These are phyloP conservation scores for Lepidochrysops patricia DNA, from an alignment of 2,888 invertebrate species.

Conservation along the genomic window DNA sequence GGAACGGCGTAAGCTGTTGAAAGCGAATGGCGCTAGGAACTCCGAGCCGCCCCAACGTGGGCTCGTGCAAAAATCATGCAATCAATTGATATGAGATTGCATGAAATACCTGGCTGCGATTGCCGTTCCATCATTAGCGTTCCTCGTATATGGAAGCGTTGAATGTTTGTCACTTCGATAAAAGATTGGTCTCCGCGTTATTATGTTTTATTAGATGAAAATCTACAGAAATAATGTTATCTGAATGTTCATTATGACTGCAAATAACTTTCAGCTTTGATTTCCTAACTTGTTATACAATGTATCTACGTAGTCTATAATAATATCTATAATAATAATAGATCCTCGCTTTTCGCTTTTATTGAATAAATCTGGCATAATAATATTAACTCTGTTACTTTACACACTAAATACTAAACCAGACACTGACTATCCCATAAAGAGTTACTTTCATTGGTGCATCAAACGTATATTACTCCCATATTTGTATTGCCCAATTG, in stretches of 20 bases:
- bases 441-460: not conserved
- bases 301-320: too few relatives aligned
- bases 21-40: slow-evolving; percentile 8
- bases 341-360: too few relatives aligned
- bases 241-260: too few relatives aligned
- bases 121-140: not conserved
- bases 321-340: too few relatives aligned
- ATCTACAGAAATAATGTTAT: too few relatives aligned
- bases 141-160: not conserved
- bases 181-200: too few relatives aligned
- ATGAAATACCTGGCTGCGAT: not conserved
- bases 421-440: not conserved
- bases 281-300: too few relatives aligned
- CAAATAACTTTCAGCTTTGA: too few relatives aligned
- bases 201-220: not conserved
- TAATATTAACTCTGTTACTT: too few relatives aligned
- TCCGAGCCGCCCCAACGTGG: not conserved
- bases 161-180: not conserved
- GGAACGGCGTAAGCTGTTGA: slow-evolving; percentile 14
- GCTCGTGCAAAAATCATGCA: slow-evolving; percentile 9
- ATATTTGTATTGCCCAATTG: not conserved
- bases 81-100: not conserved
- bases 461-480: not conserved
- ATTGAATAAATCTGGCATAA: too few relatives aligned
- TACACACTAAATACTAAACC: too few relatives aligned